Base-by-base conservation (phyloP, 1,140 invertebrate genomes). In the Onthophagus taurus region DNA sequence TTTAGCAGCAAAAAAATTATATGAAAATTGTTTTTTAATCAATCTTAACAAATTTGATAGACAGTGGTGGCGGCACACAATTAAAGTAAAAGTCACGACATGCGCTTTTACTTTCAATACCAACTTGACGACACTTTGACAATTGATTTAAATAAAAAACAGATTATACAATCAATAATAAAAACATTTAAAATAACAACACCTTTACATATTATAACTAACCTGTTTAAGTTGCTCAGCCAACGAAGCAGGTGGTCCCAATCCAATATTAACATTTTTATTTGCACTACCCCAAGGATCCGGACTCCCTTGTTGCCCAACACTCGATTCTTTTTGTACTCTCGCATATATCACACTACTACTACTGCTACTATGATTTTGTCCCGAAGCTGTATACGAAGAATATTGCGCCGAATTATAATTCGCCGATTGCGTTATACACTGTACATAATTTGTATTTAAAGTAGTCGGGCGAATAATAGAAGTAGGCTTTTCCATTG, bases 191-290 rank as follows among this genome's bases (percentile, higher is more conserved):
- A n/a, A n/a, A n/a, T n/a, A n/a, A n/a, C n/a, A n/a, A n/a, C n/a
- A n/a, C n/a, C n/a, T n/a, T n/a, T n/a, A n/a, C n/a, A n/a, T n/a
- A n/a, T n/a, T n/a, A n/a, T n/a, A n/a, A n/a, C n/a, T n/a, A n/a
- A 87, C 83, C 62, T 85, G 83, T 68, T 86, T 86, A 44, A 89
- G 69, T 59, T 89, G 85, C 60, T 89, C 85, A 1, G 83, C 84
- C 37, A 89, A 69, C 31, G 81, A 85, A 50, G 80, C 70, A 11
- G 81, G 75, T 33, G 81, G 79, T 54, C 78, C 79, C 63, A 66
- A 44, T 6, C 50, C 51, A 17, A 47, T 31, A 44, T 42, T 31
- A 47, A 52, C 8, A 33, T 49, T 46, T 42, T 57, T 59, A 23
- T 48, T 53, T 9, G 37, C 41, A 18, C 45, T 39, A n/a, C n/a